phyloP scores from a whole-genome alignment of 2,797 vertebrate species.

The Malurus leucopterus region DNA sequence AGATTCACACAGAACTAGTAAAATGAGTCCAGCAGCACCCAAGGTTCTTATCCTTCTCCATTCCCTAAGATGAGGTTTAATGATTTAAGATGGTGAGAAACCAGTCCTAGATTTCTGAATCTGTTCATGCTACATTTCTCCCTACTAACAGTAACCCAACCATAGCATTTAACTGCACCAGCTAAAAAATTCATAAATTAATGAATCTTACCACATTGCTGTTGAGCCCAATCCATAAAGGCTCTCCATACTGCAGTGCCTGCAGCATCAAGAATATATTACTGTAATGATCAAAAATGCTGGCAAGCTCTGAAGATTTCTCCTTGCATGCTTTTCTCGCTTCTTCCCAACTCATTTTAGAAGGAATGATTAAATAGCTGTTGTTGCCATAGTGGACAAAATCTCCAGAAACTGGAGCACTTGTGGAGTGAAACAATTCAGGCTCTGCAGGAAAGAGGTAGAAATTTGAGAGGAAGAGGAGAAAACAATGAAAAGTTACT shows the following conservation, averaged over 20 bases:
- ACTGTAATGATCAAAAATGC: conserved; percentile 77
- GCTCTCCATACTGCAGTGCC: conserved; percentile 67
- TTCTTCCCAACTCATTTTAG: conserved; percentile 87
- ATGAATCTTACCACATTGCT: conserved; percentile 81
- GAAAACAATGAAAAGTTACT: background rate
- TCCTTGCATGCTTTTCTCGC: conserved; percentile 82
- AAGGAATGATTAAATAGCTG: conserved; percentile 80
- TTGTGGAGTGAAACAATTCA: conserved; percentile 69
- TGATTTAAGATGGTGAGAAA: background rate
- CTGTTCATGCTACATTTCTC: background rate
- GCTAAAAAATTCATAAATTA: background rate
- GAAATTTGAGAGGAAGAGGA: background rate
- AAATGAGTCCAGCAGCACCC: fast-evolving
- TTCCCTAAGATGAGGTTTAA: background rate
- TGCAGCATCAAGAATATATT: conserved; percentile 74
- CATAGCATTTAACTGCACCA: background rate
- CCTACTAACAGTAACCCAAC: background rate
- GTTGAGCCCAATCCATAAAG: conserved; percentile 89
- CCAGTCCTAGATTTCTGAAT: background rate
- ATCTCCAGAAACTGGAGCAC: conserved; percentile 36
- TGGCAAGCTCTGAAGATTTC: conserved; percentile 79
- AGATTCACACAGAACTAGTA: background rate
- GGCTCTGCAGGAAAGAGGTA: conserved; percentile 68
- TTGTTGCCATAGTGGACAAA: conserved; percentile 79
- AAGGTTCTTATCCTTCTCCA: background rate